Base-by-base conservation (phyloP, 1,140 invertebrate species). In the Lepidurus couesii region DNA sequence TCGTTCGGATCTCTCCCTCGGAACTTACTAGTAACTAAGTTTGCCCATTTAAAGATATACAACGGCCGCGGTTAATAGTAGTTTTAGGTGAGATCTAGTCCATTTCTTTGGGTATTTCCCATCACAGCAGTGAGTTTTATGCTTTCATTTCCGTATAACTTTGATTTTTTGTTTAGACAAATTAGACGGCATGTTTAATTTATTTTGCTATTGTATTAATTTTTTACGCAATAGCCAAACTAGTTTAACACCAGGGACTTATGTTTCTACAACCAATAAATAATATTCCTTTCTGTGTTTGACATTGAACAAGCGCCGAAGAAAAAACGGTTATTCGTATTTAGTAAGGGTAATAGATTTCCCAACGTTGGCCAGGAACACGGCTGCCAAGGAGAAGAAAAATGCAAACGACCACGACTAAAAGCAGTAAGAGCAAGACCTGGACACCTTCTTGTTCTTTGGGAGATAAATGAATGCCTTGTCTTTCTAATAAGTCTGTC, bases 1-100 rank as follows among this genome's bases (percentile, higher is more conserved):
- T 77, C 53, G 81, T 82, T 21, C 76, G 81, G 79, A 80, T 83
- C 42, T 76, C 80, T 21, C 75, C 73, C 47, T 65, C 65, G 10
- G 21, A 21, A 44, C 24, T 44, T 21, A 1, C 44, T 65, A 77
- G 76, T 77, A 77, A 77, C 21, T 77, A 53, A 65, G 16, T 4
- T 65, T n/a, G 6, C 6, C 1, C 16, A 5, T 44, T 34, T 34
- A 24, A 78, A 1, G 11, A 10, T n/a, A n/a, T 10, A 13, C 75
- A 43, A 8, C 16, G 53, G 34, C 34, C 34, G 34, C 4, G 34
- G 34, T 34, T 34, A 34, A 34, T 4, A 34, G 4, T 34, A 34
- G 34, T 16, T 13, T 65, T 65, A 65, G 53, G 53, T 21, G 53
- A 65, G 6, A 65, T n/a, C 53, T 65, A 65, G 53, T 47, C 45